These are phyloP conservation scores for Anguilla megastoma DNA, from an alignment of 2,797 vertebrate genomes.

Conservation along the genomic window DNA sequence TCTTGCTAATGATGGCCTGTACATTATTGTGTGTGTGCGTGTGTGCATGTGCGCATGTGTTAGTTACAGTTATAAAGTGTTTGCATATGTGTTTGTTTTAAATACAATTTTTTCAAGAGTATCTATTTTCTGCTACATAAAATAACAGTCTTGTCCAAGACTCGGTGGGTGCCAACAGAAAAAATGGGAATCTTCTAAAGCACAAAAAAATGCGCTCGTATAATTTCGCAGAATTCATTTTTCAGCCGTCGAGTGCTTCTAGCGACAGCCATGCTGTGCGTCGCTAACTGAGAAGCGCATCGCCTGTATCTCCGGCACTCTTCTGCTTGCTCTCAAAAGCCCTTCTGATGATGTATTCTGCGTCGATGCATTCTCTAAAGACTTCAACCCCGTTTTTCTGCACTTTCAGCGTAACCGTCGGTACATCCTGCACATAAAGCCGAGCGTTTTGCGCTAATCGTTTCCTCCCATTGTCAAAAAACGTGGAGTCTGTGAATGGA, in stretches of 20 bases:
- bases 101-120: slow-evolving; percentile 3
- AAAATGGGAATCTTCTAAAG: neutral
- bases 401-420: neutral
- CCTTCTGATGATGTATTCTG: neutral
- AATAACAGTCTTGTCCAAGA: neutral
- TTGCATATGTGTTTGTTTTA: neutral
- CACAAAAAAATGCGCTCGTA: neutral
- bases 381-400: neutral
- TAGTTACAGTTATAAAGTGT: neutral
- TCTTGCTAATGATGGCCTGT: slow-evolving; percentile 26
- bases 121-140: neutral
- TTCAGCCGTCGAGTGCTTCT: neutral
- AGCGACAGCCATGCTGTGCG: neutral
- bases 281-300: neutral
- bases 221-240: slow-evolving; percentile 12
- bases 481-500: neutral
- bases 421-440: neutral
- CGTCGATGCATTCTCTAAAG: neutral
- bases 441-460: neutral
- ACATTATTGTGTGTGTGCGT: neutral
- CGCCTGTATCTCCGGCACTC: neutral
- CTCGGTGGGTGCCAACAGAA: neutral
- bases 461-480: neutral
- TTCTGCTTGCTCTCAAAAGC: neutral
- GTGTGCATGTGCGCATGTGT: neutral